Percentiles rank a stretch among this genome's conserved stretches.
phyloP scores from a whole-genome alignment of 2,888 invertebrate genomes.

The Hypomecis atomaria region DNA sequence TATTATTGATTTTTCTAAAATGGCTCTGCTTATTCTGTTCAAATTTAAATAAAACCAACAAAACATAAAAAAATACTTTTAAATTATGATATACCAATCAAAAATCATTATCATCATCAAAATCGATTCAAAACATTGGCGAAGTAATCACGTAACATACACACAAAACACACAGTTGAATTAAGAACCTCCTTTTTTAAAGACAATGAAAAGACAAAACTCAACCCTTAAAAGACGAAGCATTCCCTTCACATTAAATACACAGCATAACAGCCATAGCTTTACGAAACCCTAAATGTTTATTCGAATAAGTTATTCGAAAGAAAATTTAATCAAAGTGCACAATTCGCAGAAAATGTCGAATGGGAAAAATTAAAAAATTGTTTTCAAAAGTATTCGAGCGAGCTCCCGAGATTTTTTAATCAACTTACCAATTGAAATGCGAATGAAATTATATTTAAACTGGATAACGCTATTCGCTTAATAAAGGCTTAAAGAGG shows the following conservation, averaged over 20 bases:
- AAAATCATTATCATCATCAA: too few species aligned
- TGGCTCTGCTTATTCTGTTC: too few species aligned
- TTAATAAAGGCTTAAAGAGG: slow-evolving; percentile 48
- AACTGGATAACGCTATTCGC: slow-evolving; percentile 40
- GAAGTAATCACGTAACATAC: too few species aligned
- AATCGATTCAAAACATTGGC: too few species aligned
- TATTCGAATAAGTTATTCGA: slow-evolving; percentile 17
- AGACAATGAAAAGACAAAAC: background rate
- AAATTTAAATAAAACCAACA: background rate
- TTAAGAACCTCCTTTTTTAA: too few species aligned
- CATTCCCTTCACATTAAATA: background rate
- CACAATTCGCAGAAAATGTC: slow-evolving; percentile 24
- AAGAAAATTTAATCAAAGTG: slow-evolving; percentile 35
- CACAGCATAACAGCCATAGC: background rate
- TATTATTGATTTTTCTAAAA: too few species aligned
- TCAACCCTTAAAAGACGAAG: background rate
- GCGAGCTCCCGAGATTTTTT: slow-evolving; percentile 44
- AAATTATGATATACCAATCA: too few species aligned
- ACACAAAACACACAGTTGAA: too few species aligned
- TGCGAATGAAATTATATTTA: slow-evolving; percentile 46
- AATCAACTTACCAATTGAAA: slow-evolving; percentile 47
- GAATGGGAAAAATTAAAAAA: slow-evolving; percentile 35
- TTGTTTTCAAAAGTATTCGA: slow-evolving; percentile 39
- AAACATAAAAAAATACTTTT: background rate
- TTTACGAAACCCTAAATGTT: slow-evolving; percentile 18